A percentile compares a stretch with the other conserved stretches of the same genome.
phyloP scores from a whole-genome alignment of 1,140 invertebrate genomes.

The Aphaenogaster ashmeadi region DNA sequence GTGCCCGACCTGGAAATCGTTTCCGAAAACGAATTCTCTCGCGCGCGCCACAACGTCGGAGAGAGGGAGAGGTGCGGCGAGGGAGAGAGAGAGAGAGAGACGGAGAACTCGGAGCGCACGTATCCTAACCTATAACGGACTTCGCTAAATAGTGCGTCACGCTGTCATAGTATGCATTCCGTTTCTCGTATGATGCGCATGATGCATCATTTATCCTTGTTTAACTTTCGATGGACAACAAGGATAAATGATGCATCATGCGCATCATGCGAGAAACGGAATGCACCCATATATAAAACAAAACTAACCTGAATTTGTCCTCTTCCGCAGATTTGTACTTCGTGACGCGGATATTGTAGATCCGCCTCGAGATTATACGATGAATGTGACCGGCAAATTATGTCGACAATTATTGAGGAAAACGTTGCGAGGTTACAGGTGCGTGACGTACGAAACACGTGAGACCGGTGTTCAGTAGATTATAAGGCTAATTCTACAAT shows the following conservation, averaged over 20 bases:
- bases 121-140: conserved; percentile 23
- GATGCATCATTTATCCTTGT: too few relatives aligned
- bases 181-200: too few relatives aligned
- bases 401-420: not conserved
- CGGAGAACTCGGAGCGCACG: not conserved
- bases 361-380: not conserved
- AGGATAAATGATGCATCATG: too few relatives aligned
- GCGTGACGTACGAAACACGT: not conserved
- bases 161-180: too few relatives aligned
- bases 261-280: too few relatives aligned
- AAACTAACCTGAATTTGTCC: not conserved
- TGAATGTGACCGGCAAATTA: conserved; percentile 36
- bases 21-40: not conserved
- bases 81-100: not conserved
- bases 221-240: too few relatives aligned
- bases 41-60: not conserved
- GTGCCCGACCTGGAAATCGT: not conserved
- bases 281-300: not conserved
- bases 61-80: not conserved
- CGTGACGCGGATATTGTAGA: too few relatives aligned
- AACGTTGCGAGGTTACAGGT: conserved; percentile 40
- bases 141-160: not conserved
- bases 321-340: not conserved
- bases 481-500: too few relatives aligned
- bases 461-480: not conserved